A percentile compares a stretch with the other conserved stretches of the same genome.
Evolutionary conservation across 2,888 invertebrate species (phyloP).

Genomic region (Malachius bipustulatus): DNA sequence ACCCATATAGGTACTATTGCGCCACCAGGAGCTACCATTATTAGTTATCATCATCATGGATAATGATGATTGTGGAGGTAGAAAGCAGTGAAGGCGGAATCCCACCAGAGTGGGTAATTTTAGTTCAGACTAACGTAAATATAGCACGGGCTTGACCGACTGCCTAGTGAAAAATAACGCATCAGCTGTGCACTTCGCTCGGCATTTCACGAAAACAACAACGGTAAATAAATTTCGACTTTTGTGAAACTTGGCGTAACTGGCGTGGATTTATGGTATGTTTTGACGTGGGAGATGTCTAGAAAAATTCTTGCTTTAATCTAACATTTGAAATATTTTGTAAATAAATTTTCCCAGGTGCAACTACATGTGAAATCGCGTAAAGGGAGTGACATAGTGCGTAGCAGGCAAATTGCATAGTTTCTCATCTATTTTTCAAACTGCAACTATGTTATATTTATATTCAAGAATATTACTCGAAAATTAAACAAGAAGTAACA

Average conservation of each 20-base stretch:
- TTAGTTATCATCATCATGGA: no score
- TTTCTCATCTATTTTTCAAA: no score
- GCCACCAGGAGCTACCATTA: no score
- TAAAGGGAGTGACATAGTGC: no score
- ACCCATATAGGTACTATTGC: no score
- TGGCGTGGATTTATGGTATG: conserved; percentile 25
- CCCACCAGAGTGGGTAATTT: conserved; percentile 19
- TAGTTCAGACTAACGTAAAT: conserved; percentile 24
- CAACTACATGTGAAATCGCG: no score
- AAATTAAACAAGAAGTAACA: no score
- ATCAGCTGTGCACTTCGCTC: conserved; percentile 25
- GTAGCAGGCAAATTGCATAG: no score
- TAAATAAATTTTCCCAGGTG: not conserved
- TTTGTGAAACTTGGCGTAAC: conserved; percentile 24
- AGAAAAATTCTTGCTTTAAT: conserved; percentile 22
- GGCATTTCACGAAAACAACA: conserved; percentile 24
- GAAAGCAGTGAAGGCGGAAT: no score
- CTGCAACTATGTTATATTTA: no score
- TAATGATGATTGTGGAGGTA: no score
- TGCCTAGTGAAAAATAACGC: conserved; percentile 28
- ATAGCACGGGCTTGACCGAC: conserved; percentile 21
- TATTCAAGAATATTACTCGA: no score
- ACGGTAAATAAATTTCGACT: conserved; percentile 26
- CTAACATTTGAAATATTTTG: conserved; percentile 5
- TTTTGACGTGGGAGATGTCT: conserved; percentile 29